phyloP scores from a whole-genome alignment of 2,888 invertebrate genomes.

The Cataglyphis livida region DNA sequence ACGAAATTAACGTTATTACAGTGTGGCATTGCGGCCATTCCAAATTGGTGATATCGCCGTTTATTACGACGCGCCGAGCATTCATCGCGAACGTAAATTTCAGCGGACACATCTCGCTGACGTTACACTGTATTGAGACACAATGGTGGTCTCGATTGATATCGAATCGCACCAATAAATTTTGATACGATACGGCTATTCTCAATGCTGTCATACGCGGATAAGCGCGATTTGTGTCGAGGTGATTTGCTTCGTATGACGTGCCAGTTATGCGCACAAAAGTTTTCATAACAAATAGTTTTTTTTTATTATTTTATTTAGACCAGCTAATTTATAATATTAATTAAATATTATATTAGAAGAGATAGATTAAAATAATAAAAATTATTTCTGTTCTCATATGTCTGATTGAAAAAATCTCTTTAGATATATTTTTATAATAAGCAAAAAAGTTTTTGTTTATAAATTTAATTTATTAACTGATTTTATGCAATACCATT shows the following conservation, averaged over 20 bases:
- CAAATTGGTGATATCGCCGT: slow-evolving; percentile 61
- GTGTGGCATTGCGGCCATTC: slow-evolving; percentile 45
- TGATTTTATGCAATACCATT: neutral
- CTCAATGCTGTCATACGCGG: slow-evolving; percentile 53
- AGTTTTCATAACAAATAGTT: slow-evolving; percentile 4
- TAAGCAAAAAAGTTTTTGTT: neutral
- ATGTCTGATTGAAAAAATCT: neutral
- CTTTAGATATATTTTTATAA: neutral
- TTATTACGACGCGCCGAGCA: slow-evolving; percentile 63
- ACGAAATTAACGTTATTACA: slow-evolving; percentile 73
- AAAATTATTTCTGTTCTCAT: neutral
- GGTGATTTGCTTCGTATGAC: slow-evolving; percentile 5
- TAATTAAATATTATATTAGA: neutral
- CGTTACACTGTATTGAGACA: slow-evolving; percentile 58
- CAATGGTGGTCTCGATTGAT: slow-evolving; percentile 66
- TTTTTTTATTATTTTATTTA: neutral
- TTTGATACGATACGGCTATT: slow-evolving; percentile 37
- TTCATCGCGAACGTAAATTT: slow-evolving; percentile 70
- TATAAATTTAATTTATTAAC: neutral
- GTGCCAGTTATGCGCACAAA: neutral
- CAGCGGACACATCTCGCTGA: slow-evolving; percentile 49
- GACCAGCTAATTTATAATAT: neutral
- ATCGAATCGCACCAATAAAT: slow-evolving; percentile 61
- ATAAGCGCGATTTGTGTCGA: slow-evolving; percentile 41
- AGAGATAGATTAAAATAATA: neutral